Percentiles rank a stretch among this genome's conserved stretches.
Evolutionary conservation across 2,113 vertebrate species (phyloP).

Genomic region (Pteronura brasiliensis): DNA sequence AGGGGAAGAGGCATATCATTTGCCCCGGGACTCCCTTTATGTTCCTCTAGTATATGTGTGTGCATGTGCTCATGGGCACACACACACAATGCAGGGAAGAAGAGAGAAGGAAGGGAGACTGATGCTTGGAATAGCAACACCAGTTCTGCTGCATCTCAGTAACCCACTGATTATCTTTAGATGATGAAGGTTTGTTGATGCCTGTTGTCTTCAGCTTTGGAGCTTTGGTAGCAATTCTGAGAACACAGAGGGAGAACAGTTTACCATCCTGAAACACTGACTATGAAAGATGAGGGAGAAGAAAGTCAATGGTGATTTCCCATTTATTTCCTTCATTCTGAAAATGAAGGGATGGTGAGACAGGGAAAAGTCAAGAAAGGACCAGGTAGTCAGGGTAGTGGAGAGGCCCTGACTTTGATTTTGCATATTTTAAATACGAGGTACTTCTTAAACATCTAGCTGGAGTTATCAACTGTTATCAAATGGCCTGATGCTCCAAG

Average conservation of each 20-base stretch:
- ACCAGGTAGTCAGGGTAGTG: neutral
- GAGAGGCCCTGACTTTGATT: neutral
- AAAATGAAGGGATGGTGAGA: neutral
- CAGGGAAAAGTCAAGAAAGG: neutral
- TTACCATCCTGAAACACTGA: neutral
- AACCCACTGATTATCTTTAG: neutral
- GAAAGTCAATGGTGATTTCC: neutral
- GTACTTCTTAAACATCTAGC: neutral
- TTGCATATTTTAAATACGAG: neutral
- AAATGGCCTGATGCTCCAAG: neutral
- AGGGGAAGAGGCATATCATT: neutral
- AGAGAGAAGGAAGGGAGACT: neutral
- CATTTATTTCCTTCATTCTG: neutral
- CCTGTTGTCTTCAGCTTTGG: neutral
- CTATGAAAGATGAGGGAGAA: neutral
- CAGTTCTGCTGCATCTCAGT: neutral
- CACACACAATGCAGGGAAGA: neutral
- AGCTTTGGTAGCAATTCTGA: neutral
- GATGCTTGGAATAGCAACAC: neutral
- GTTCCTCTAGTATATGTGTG: neutral
- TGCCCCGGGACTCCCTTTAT: neutral
- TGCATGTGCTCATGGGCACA: neutral
- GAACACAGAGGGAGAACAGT: neutral
- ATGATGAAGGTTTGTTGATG: neutral
- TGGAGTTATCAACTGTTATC: neutral